Conservation (phyloP, 1,140 invertebrate genomes). For the Drosophila mojavensis region DNA sequence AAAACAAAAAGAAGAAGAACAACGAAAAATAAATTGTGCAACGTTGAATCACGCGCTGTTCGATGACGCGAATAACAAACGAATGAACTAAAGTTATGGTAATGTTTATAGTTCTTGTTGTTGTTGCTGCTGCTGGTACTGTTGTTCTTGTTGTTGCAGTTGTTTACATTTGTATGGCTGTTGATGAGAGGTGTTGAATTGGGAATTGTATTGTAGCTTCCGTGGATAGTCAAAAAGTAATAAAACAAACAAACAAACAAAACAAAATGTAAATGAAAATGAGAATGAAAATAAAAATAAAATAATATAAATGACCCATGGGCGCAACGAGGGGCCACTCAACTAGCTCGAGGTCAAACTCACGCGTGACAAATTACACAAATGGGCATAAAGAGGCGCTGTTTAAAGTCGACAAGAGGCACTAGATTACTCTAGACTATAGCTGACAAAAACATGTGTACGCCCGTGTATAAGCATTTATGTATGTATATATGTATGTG, state of each 20-base stretch:
- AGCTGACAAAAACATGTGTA: not conserved
- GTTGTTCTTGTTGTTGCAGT: not conserved
- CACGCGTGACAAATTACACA: slow-evolving; percentile 43
- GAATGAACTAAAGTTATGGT: slow-evolving; percentile 41
- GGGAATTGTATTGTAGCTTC: slow-evolving; percentile 33
- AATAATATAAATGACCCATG: slow-evolving; percentile 54
- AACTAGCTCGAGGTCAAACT: slow-evolving; percentile 40
- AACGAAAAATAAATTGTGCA: slow-evolving; percentile 41
- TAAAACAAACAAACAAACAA: not conserved
- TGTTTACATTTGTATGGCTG: slow-evolving; percentile 14
- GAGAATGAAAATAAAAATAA: not conserved
- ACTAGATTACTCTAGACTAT: not conserved
- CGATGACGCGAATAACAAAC: slow-evolving; percentile 33
- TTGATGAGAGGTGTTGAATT: slow-evolving; percentile 22
- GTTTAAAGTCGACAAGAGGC: not conserved
- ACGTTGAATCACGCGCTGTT: slow-evolving; percentile 50
- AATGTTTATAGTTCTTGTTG: slow-evolving; percentile 14
- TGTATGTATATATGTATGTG: not conserved
- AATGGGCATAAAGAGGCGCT: slow-evolving; percentile 1
- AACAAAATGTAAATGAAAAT: not conserved
- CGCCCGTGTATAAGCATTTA: not conserved
- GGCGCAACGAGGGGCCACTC: slow-evolving; percentile 22
- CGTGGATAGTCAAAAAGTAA: slow-evolving; percentile 19
- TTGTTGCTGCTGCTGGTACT: not conserved
- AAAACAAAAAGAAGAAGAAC: slow-evolving; percentile 4